A percentile compares a stretch with the other conserved stretches of the same genome.
phyloP scores from a whole-genome alignment of 2,113 vertebrate genomes.

The Ia io region DNA sequence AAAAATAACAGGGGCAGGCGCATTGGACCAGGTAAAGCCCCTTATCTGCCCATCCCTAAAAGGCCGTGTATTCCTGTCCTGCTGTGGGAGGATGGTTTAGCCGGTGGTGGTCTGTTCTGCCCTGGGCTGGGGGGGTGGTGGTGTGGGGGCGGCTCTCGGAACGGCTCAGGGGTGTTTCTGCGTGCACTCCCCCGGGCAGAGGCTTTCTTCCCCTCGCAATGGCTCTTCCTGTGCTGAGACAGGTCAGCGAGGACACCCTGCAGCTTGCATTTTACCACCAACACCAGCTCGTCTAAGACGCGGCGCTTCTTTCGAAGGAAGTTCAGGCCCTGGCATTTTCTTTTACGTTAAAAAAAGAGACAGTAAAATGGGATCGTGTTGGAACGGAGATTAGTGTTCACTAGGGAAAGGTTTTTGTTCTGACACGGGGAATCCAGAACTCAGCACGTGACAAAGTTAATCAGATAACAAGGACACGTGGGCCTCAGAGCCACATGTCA shows the following conservation, averaged over 20 bases:
- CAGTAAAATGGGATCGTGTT: conserved; percentile 33
- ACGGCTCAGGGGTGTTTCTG: background rate
- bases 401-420: background rate
- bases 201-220: accelerated
- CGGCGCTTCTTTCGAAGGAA: background rate
- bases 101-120: accelerated
- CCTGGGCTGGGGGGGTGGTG: background rate
- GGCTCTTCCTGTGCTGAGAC: background rate
- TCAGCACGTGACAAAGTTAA: background rate
- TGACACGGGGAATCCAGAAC: background rate
- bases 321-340: background rate
- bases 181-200: accelerated
- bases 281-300: background rate
- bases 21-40: background rate
- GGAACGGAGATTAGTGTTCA: conserved; percentile 24
- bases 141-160: background rate
- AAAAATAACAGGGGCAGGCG: accelerated
- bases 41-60: accelerated
- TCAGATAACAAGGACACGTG: background rate
- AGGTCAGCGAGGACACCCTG: accelerated
- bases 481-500: background rate
- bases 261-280: accelerated
- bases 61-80: accelerated
- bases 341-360: background rate
- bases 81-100: accelerated